These are phyloP conservation scores for Metacarcinus magister DNA, from an alignment of 2,888 invertebrate genomes.

Conservation along the genomic window DNA sequence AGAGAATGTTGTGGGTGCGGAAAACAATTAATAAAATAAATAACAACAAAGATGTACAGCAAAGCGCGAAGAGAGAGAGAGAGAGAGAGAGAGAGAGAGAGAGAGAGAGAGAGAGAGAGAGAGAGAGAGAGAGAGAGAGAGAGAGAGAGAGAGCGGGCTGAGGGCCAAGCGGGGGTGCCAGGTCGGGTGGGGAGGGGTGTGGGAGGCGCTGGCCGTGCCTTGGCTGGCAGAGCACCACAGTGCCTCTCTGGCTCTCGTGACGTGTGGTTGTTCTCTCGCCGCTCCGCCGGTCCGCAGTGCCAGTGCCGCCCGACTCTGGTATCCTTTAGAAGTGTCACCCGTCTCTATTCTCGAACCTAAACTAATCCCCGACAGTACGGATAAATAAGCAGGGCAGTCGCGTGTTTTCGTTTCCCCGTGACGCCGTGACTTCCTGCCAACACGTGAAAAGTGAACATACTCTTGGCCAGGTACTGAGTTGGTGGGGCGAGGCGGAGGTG, in stretches of 20 bases:
- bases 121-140: conserved; percentile 32
- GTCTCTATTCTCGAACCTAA: background rate
- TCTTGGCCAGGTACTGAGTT: conserved; percentile 27
- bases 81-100: background rate
- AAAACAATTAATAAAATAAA: background rate
- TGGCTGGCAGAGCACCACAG: conserved; percentile 17
- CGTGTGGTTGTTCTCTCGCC: background rate
- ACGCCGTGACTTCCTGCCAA: background rate
- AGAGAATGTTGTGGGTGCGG: background rate
- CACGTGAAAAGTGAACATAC: conserved; percentile 10
- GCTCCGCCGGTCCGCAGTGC: conserved; percentile 1
- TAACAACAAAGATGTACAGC: background rate
- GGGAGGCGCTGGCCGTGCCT: background rate
- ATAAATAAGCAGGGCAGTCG: background rate
- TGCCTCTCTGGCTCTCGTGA: conserved; percentile 45
- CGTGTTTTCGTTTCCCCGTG: background rate
- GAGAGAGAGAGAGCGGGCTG: conserved; percentile 1
- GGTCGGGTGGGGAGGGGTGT: background rate
- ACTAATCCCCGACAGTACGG: background rate
- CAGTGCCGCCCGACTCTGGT: conserved; percentile 30
- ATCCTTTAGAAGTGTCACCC: background rate
- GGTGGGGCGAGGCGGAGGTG: background rate
- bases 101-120: conserved; percentile 26
- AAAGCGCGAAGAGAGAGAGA: background rate
- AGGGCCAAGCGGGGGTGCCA: conserved; percentile 40